These are phyloP conservation scores for Cinclus mexicanus DNA, from an alignment of 2,113 vertebrate species.

Conservation along the genomic window DNA sequence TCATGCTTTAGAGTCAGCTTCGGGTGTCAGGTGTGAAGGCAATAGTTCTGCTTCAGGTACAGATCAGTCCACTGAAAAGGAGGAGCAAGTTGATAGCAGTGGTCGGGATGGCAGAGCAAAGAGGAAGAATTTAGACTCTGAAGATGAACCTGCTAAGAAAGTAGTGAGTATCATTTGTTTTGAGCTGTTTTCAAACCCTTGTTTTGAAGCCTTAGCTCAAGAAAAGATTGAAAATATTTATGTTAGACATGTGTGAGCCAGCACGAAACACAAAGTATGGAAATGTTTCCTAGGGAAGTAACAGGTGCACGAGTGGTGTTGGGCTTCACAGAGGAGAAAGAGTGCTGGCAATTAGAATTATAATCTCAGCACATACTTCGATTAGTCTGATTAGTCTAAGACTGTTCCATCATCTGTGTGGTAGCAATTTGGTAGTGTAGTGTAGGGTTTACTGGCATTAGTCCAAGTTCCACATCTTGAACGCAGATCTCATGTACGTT, in stretches of 20 bases:
- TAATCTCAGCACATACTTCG: background rate
- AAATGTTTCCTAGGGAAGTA: background rate
- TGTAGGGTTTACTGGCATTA: background rate
- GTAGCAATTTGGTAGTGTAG: background rate
- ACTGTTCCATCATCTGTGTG: rapidly evolving
- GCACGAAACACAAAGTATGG: background rate
- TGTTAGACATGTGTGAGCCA: background rate
- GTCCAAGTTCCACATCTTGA: rapidly evolving
- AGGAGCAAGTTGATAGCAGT: background rate
- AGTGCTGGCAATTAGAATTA: background rate
- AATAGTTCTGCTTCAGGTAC: conserved; percentile 3
- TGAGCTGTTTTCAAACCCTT: background rate
- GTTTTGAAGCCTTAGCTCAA: background rate
- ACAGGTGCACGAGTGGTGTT: background rate
- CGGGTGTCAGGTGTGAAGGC: background rate
- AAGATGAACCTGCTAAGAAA: conserved; percentile 48
- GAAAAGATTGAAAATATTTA: background rate
- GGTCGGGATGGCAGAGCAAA: background rate
- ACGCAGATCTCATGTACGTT: background rate
- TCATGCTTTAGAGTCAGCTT: background rate
- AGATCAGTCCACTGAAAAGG: background rate
- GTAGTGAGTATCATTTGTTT: conserved; percentile 49
- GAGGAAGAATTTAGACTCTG: conserved; percentile 38
- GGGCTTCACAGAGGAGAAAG: background rate
- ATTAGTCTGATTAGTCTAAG: background rate